Evolutionary conservation across 2,113 vertebrate species (phyloP), one percentile per base, ranked within the genome.

Genomic region (Gorsachius goisagi): DNA sequence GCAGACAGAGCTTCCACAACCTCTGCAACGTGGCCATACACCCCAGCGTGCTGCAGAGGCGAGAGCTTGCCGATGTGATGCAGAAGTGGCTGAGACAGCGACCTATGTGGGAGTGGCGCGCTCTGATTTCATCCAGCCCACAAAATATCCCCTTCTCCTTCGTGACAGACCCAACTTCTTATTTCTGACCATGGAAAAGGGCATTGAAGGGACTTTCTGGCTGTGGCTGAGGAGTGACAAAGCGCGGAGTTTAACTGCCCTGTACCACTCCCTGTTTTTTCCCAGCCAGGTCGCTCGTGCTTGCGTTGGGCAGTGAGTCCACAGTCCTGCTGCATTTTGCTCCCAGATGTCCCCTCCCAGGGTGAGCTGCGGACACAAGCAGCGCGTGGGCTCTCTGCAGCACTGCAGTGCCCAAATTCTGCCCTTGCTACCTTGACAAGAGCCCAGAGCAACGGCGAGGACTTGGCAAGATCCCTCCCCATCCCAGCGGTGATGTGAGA

Each of bases 261-360:
- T 72, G 66, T 20, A n/a, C 12, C 4, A 16, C 12, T 47, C 21
- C 77, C 45, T 56, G 74, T 4, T 26, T 28, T 47, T 41, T 33
- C 50, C 47, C 21, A 21, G 47, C 47, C 55, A 0, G 19, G 63
- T 75, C 41, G 26, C 44, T 58, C 5, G 11, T 53, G 50, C 56
- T 67, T 2, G 1, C 1, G 0, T 21, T 5, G 6, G 24, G 26
- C 8, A 11, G 5, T 24, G 64, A 53, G 41, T 15, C 49, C 44
- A 10, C 20, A 18, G 63, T 9, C 32, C 78, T 71, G 45, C 28
- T 56, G 63, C 26, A 10, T 14, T 28, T 6, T 73, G n/a, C 9
- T 9, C n/a, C 53, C 66, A 15, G 2, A 8, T 37, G 74, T n/a
- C 56, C 35, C 39, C 35, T 79, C 26, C 32, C 67, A 49, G 35